Evolutionary conservation across 2,113 vertebrate genomes (phyloP), one percentile per base, ranked within the genome.

Genomic region (Trochalopteron elliotii): DNA sequence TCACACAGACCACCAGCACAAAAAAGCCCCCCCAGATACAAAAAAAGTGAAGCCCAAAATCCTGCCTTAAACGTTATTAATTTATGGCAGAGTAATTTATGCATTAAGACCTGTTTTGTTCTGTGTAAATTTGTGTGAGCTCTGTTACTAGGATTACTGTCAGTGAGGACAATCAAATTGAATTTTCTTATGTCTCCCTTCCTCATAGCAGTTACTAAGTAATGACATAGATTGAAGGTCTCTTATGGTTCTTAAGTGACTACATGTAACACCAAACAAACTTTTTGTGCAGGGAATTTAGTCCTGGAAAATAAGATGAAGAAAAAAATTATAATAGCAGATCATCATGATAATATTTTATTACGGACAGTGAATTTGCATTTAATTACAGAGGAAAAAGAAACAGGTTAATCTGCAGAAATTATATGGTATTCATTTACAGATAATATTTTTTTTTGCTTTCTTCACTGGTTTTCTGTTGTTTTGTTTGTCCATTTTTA

Each of bases 1-100:
- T 22, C 12, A 11, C 2, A 0, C 0, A 4, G 3, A 42, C 0
- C 6, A 63, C 1, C 11, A 59, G 7, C 0, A 24, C 5, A 35
- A n/a, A 44, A 40, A 59, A 31, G 8, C 1, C 8, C 0, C 0
- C 21, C n/a, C 28, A 61, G 28, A 33, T 27, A 21, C 17, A 10
- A 50, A 40, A 2, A 63, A 40, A 50, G 4, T 16, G 10, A 27
- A 50, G 7, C 5, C 23, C 57, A 27, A 50, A 50, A 40, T 40
- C 17, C 28, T 77, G 8, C 28, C 35, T 50, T 7, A 77, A 63
- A 50, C 1, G 10, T 50, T 20, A n/a, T 17, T 25, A 21, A 50
- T 40, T 27, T 50, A 40, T 40, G 10, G 7, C 12, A 39, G 27
- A 31, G 3, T 6, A 1, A 50, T 17, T 63, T 33, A 27, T 40